Evolutionary conservation across 1,140 invertebrate species (phyloP), one percentile per base, ranked within the genome.

Genomic region (Pantala flavescens): DNA sequence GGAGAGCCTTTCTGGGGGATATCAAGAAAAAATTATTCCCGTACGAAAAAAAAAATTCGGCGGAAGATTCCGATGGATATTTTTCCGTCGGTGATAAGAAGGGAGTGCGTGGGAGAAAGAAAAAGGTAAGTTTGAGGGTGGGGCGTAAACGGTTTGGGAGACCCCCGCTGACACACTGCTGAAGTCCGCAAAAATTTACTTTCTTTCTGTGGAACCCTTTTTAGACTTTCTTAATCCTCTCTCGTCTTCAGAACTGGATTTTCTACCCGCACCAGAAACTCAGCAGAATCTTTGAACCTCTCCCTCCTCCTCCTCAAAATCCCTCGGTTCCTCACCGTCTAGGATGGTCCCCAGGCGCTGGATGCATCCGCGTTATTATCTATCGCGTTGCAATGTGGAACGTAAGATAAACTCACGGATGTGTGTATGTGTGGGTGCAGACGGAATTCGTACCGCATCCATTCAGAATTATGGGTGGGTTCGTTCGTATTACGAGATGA

Each of bases 121-220:
- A 21, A 63, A 21, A 21, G n/a, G n/a, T 63, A 63, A 21, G n/a
- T 63, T 3, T 63, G n/a, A 63, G n/a, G 49, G 12, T 7, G 49
- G 49, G n/a, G 49, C 12, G 12, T 16, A 19, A 63, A 63, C n/a
- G 49, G 49, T 63, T 19, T 16, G n/a, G 12, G 49, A 63, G 3
- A 3, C 49, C 49, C 12, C 12, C 49, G 12, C 49, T 63, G 49
- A 63, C 49, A 21, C 16, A 63, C 16, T 21, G 49, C 49, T 63
- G 49, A 63, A 63, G 49, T 63, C 49, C 49, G 49, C 49, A 63
- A 63, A 63, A 63, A 63, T 63, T 63, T 19, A 16, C n/a, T 63
- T 63, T 21, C 49, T 63, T 63, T 21, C 49, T 63, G 49, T 16
- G 49, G 16, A 63, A 12, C 49, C 49, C 49, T 63, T n/a, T n/a